Evolutionary conservation across 2,888 invertebrate genomes (phyloP), one percentile per base, ranked within the genome.

Genomic region (Nudaria mundana): DNA sequence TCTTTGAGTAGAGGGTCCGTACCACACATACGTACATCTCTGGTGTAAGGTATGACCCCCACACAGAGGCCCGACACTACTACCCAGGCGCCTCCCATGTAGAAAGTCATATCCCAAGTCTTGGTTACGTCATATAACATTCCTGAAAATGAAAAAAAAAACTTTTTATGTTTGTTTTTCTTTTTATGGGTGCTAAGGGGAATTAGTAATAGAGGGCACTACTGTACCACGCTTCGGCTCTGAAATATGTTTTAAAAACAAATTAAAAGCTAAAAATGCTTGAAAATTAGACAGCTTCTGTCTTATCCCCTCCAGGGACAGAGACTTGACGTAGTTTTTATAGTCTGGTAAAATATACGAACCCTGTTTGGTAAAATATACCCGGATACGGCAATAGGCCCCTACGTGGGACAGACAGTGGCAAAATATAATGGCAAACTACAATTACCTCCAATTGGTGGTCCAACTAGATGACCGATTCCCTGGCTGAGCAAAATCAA

Each of bases 391-490:
- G n/a, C n/a, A n/a, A n/a, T n/a, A n/a, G n/a, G n/a, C n/a, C n/a
- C n/a, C n/a, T n/a, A n/a, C n/a, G n/a, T n/a, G n/a, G n/a, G n/a
- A n/a, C n/a, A n/a, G n/a, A n/a, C n/a, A n/a, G n/a, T n/a, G n/a
- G n/a, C n/a, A n/a, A n/a, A n/a, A n/a, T n/a, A n/a, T n/a, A n/a
- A n/a, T n/a, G n/a, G n/a, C n/a, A n/a, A n/a, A 3, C 11, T 5
- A 30, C 18, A 11, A 37, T 69, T 54, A 92, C 98, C 98, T 70
- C 96, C 97, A 52, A 98, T 82, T 1, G 98, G 97, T 7, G 98
- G 98, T 37, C 98, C 98, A 38, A 95, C 82, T 20, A 98, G 90
- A 85, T 97, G 97, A n/a, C 97, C 98, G 45, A 98, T 91, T 7
- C 98, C 98, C 81, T 98, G 97, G 53, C 95, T 95, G 50, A 98